These are phyloP conservation scores for Cosmia pyralina DNA, from an alignment of 2,888 invertebrate genomes.

Conservation along the genomic window DNA sequence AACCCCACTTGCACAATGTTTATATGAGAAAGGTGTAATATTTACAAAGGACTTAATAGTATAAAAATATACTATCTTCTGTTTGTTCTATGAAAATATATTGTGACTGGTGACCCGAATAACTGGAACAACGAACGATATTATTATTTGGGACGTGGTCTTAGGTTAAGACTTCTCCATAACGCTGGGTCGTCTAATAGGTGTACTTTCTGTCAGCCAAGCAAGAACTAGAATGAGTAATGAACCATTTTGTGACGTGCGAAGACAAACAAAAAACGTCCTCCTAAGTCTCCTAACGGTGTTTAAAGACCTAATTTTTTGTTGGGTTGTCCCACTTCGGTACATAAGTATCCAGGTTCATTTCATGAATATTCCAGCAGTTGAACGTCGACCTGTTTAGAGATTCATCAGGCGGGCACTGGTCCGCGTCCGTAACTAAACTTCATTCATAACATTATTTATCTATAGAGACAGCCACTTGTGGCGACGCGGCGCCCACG, in stretches of 20 bases:
- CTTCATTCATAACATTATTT: constrained; percentile 61
- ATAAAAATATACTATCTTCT: not conserved
- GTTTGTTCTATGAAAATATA: constrained; percentile 31
- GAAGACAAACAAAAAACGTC: not conserved
- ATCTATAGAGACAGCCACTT: constrained; percentile 46
- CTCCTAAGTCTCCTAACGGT: not conserved
- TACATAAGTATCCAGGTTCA: constrained; percentile 10
- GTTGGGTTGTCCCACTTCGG: not conserved
- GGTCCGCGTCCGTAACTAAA: constrained; percentile 44
- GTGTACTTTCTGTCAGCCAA: constrained; percentile 18
- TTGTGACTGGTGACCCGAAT: constrained; percentile 12
- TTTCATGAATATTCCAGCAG: constrained; percentile 41
- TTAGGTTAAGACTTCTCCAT: constrained; percentile 1
- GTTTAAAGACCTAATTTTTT: not conserved
- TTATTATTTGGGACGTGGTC: constrained; percentile 31
- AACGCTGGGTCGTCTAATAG: constrained; percentile 2
- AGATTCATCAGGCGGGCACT: constrained; percentile 41
- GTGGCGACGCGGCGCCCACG: constrained; percentile 53
- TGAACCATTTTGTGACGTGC: constrained; percentile 4
- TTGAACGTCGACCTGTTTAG: constrained; percentile 53
- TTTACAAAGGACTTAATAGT: constrained; percentile 15
- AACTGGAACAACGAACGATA: constrained; percentile 10
- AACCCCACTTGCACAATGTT: constrained; percentile 17
- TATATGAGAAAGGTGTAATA: constrained; percentile 21
- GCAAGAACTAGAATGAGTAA: constrained; percentile 16